Conservation (phyloP, 2,797 vertebrate species). For the Garrulus glandarius region DNA sequence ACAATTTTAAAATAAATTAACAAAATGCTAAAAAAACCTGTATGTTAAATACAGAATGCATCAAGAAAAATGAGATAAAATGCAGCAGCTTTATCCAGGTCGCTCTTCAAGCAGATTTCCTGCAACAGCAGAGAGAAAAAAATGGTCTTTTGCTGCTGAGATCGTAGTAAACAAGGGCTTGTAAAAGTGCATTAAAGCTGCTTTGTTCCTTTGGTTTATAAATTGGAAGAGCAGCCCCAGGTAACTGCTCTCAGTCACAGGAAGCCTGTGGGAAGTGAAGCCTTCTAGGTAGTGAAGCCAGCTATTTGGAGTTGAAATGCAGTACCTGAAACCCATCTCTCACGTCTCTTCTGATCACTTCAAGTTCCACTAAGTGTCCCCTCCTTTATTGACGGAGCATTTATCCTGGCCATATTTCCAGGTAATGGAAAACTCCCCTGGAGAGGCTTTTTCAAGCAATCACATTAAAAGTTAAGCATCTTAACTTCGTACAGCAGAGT, state of each 20-base stretch:
- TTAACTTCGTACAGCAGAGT: background rate
- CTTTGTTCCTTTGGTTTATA: slow-evolving; percentile 36
- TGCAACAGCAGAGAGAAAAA: background rate
- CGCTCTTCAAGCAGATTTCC: background rate
- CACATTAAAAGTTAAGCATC: slow-evolving; percentile 34
- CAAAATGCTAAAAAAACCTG: background rate
- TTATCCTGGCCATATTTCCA: slow-evolving; percentile 19
- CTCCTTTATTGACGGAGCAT: slow-evolving; percentile 38
- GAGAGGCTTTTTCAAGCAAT: slow-evolving; percentile 36
- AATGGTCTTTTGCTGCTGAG: background rate
- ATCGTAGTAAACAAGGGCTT: slow-evolving; percentile 25
- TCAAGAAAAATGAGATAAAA: background rate
- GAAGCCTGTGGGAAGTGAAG: slow-evolving; percentile 7
- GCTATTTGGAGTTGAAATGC: slow-evolving; percentile 18
- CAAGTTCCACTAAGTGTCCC: slow-evolving; percentile 18
- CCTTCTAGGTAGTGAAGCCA: background rate
- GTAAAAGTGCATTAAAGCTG: slow-evolving; percentile 6
- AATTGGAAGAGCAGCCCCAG: background rate
- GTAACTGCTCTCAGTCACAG: background rate
- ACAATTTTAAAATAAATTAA: background rate
- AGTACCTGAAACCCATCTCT: slow-evolving; percentile 30
- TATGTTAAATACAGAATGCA: background rate
- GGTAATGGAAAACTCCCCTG: slow-evolving; percentile 28
- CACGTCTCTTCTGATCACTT: slow-evolving; percentile 14
- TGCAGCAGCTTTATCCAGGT: background rate